Percentiles rank a stretch among this genome's conserved stretches.
Conservation (phyloP, 1,140 invertebrate species). For the Globodera rostochiensis region DNA sequence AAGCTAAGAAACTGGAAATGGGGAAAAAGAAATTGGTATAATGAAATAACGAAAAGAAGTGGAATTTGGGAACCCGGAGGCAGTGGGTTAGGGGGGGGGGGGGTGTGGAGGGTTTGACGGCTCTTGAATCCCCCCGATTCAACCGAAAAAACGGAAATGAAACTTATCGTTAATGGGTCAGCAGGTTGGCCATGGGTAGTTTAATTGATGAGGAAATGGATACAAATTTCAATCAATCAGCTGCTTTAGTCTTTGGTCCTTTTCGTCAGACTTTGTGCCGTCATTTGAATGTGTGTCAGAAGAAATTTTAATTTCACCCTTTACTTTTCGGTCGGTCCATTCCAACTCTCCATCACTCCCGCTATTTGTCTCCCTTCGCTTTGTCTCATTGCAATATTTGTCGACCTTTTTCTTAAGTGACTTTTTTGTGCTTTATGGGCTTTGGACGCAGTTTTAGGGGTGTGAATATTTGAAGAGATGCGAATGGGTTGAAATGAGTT, state of each 20-base stretch:
- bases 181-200: no score
- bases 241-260: no score
- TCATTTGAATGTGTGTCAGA: not conserved
- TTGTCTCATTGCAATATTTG: not conserved
- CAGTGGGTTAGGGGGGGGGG: not conserved
- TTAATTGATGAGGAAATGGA: no score
- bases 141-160: not conserved
- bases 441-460: not conserved
- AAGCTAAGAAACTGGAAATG: not conserved
- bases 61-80: not conserved
- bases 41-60: conserved; percentile 9
- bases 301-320: not conserved
- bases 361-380: not conserved
- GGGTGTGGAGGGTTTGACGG: no score
- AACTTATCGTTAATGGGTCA: no score
- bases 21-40: not conserved
- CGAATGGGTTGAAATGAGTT: conserved; percentile 11
- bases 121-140: no score
- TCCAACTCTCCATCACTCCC: not conserved
- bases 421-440: not conserved
- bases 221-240: no score
- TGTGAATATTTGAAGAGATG: conserved; percentile 12
- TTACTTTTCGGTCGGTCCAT: not conserved
- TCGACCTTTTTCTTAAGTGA: not conserved
- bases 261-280: not conserved